A percentile compares a stretch with the other conserved stretches of the same genome.
Conservation (phyloP, 2,888 invertebrate species). For the Girardia tigrina region DNA sequence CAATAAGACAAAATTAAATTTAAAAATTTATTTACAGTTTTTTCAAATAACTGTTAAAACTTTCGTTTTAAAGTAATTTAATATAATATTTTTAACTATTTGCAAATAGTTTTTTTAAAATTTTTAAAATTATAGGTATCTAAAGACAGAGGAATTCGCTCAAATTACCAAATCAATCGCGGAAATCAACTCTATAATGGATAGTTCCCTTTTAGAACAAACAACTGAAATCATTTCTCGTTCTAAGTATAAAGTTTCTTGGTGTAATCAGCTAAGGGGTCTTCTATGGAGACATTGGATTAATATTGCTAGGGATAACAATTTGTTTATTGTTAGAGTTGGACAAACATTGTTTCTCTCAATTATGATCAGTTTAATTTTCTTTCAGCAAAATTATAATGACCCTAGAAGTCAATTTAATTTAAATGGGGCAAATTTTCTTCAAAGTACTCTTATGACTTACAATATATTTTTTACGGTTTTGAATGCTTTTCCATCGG, state of each 20-base stretch:
- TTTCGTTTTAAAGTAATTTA: too few species aligned
- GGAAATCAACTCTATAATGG: background rate
- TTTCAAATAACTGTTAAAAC: too few species aligned
- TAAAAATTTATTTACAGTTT: too few species aligned
- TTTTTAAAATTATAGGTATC: background rate
- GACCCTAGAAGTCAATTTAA: conserved; percentile 64
- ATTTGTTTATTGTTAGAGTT: conserved; percentile 70
- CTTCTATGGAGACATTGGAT: conserved; percentile 77
- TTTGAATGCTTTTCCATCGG: conserved; percentile 61
- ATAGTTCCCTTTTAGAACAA: background rate
- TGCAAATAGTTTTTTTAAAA: background rate
- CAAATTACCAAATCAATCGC: background rate
- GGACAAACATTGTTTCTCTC: conserved; percentile 76
- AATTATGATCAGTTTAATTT: conserved; percentile 67
- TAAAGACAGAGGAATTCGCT: background rate
- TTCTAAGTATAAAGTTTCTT: conserved; percentile 63
- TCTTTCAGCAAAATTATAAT: conserved; percentile 61
- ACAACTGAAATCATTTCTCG: background rate
- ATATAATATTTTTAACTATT: too few species aligned
- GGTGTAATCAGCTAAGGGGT: conserved; percentile 72
- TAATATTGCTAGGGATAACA: conserved; percentile 71
- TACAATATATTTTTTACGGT: conserved; percentile 17
- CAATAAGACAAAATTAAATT: too few species aligned
- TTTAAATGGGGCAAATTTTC: conserved; percentile 76
- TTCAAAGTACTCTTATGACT: conserved; percentile 70